A percentile compares a stretch with the other conserved stretches of the same genome.
These are phyloP conservation scores for Drosophila mayaguana DNA, from an alignment of 2,888 invertebrate genomes.

Conservation along the genomic window DNA sequence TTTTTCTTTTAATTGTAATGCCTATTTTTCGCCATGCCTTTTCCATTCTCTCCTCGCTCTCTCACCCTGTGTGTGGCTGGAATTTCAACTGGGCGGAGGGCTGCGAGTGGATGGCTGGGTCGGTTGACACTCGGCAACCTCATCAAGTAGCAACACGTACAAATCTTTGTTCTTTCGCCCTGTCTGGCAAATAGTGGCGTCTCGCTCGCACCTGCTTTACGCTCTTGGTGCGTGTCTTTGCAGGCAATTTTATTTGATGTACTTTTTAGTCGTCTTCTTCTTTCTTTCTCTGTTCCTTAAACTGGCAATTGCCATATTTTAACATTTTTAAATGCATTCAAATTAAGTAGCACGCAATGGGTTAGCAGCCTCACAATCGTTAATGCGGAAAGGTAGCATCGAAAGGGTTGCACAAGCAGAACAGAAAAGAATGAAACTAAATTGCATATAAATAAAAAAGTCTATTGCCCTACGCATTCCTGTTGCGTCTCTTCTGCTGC, in stretches of 20 bases:
- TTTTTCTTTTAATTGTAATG: constrained; percentile 60
- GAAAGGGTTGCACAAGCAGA: constrained; percentile 61
- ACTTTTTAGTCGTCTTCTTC: background rate
- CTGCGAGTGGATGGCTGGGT: background rate
- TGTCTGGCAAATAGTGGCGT: constrained; percentile 39
- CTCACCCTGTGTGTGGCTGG: constrained; percentile 23
- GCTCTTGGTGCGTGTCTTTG: constrained; percentile 68
- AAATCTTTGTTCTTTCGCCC: constrained; percentile 64
- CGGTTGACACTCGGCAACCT: constrained; percentile 41
- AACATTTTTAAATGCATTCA: constrained; percentile 78
- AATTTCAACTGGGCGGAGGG: background rate
- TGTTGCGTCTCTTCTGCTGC: constrained; percentile 6
- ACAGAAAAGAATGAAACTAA: constrained; percentile 32
- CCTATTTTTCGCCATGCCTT: constrained; percentile 50
- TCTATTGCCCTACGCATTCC: constrained; percentile 53
- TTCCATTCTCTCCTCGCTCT: background rate
- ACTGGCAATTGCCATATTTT: constrained; percentile 67
- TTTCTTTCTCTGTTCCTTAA: background rate
- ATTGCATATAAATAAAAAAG: constrained; percentile 68
- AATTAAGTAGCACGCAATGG: constrained; percentile 63
- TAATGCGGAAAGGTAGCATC: constrained; percentile 19
- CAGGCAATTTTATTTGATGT: constrained; percentile 58
- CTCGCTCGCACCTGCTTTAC: constrained; percentile 46
- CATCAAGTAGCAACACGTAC: constrained; percentile 76
- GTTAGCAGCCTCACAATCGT: constrained; percentile 10